A percentile compares a stretch with the other conserved stretches of the same genome.
phyloP scores from a whole-genome alignment of 2,113 vertebrate species.

The Aplodontia rufa region DNA sequence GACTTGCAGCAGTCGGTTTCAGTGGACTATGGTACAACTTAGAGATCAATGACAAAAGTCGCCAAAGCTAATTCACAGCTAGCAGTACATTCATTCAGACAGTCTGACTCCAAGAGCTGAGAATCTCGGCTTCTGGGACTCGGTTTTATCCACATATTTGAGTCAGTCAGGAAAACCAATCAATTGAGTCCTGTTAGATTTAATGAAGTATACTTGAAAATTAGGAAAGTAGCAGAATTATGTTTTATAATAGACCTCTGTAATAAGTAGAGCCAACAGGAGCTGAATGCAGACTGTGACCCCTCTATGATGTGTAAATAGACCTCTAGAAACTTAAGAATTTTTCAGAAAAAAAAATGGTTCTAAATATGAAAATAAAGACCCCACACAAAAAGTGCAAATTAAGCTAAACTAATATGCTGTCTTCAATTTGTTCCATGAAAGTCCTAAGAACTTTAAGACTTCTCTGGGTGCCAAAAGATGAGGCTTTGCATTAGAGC shows the following conservation, averaged over 20 bases:
- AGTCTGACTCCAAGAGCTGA: not conserved
- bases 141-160: not conserved
- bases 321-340: not conserved
- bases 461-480: not conserved
- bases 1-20: not conserved
- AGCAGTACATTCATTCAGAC: not conserved
- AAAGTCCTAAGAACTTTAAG: not conserved
- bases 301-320: not conserved
- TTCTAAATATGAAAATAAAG: not conserved
- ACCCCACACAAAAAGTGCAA: not conserved
- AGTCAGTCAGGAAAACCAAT: not conserved
- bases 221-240: not conserved
- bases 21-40: not conserved
- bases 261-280: not conserved
- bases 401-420: not conserved
- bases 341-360: not conserved
- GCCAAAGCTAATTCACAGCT: not conserved
- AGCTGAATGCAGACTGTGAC: not conserved
- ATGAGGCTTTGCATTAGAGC: no score
- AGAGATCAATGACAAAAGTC: not conserved
- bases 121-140: not conserved
- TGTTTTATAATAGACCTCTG: not conserved
- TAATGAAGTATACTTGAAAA: not conserved
- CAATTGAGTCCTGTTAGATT: not conserved
- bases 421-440: not conserved